Base-by-base conservation (phyloP, 2,113 vertebrate genomes). In the Picathartes gymnocephalus region DNA sequence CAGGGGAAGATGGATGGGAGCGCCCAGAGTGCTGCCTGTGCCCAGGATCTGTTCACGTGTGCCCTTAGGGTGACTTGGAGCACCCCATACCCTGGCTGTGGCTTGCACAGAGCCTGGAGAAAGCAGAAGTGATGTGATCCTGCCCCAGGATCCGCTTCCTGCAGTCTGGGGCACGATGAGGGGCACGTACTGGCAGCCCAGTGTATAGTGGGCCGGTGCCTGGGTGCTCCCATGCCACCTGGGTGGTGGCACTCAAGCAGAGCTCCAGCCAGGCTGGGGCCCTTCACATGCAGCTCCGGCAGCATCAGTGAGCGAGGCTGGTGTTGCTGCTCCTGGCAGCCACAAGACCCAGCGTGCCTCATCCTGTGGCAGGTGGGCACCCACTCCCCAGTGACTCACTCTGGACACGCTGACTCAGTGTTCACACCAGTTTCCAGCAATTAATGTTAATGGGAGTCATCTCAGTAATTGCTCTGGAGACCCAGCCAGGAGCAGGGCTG, bases 201-300 rank as follows among this genome's bases (percentile, higher is more conserved):
- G n/a, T 0, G 5, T n/a, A 35, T 2, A 19, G 44, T 3, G 0
- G 54, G 31, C 44, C 6, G 4, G 35, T 19, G 64, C 25, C 27
- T 1, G 47, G 8, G 20, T 35, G 56, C 4, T 23, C n/a, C 39
- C n/a, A 1, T 0, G 22, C 42, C 8, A 28, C 24, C 47, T 6
- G 66, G 44, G 31, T 0, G 2, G 28, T 4, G 53, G 47, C 31
- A 51, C 30, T 21, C 13, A 0, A 13, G 62, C 42, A 87, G 16
- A 47, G 44, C 57, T 62, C 51, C 1, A 1, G n/a, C 35, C 16
- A 50, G 35, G 60, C 39, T 17, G 28, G 31, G 21, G 37, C 37
- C 2, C 6, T 8, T 53, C 73, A 2, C 40, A 20, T 0, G 0
- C 54, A 50, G 62, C 22, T 30, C 62, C 0, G 1, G 47, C 19